Percentiles rank a stretch among this genome's conserved stretches.
Evolutionary conservation across 2,113 vertebrate species (phyloP).

Genomic region (Anguilla japonica): DNA sequence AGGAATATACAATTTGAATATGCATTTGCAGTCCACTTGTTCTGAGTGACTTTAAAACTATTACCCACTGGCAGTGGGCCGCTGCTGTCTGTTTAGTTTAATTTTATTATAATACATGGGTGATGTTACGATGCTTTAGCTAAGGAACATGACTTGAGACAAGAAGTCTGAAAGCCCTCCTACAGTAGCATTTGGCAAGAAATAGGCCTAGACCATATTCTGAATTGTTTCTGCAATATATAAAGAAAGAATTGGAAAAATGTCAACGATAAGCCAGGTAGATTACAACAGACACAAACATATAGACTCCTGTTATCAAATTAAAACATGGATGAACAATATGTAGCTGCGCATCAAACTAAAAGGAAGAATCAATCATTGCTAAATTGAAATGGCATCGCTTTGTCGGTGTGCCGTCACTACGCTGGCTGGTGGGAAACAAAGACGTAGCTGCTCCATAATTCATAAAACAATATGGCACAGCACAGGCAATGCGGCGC

Average conservation of each 20-base stretch:
- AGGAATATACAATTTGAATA: too few relatives aligned
- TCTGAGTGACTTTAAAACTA: too few relatives aligned
- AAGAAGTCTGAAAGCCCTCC: background rate
- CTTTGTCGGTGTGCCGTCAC: background rate
- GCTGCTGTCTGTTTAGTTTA: too few relatives aligned
- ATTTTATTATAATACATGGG: too few relatives aligned
- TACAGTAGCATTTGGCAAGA: background rate
- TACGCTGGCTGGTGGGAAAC: background rate
- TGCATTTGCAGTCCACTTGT: too few relatives aligned
- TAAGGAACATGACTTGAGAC: background rate
- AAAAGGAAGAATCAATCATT: background rate
- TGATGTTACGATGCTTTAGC: background rate
- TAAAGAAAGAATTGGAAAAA: background rate
- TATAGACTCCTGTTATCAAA: too few relatives aligned
- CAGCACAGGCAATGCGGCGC: background rate
- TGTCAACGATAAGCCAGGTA: background rate
- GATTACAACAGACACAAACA: too few relatives aligned
- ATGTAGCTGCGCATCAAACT: background rate
- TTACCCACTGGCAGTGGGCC: too few relatives aligned
- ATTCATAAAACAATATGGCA: background rate
- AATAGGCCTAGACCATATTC: background rate
- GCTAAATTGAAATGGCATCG: background rate
- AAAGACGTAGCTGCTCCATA: background rate
- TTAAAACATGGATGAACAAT: background rate
- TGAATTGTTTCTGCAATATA: background rate